A percentile compares a stretch with the other conserved stretches of the same genome.
Conservation (phyloP, 2,888 invertebrate species). For the Tuta absoluta region DNA sequence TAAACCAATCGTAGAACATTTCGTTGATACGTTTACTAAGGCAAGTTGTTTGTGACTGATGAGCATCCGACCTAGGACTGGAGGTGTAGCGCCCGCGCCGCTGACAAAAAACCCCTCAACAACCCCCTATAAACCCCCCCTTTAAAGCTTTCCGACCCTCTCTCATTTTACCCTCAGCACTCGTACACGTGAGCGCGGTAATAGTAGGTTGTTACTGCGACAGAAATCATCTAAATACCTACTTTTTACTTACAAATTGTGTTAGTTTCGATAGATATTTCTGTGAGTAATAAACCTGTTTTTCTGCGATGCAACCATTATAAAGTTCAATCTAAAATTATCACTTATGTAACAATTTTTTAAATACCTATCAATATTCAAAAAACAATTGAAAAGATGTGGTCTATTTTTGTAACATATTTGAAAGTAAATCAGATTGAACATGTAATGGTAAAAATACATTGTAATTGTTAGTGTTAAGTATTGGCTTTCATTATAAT, state of each 20-base stretch:
- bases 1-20: slow-evolving; percentile 71
- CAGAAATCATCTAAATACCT: not conserved
- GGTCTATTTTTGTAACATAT: not conserved
- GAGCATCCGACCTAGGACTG: slow-evolving; percentile 42
- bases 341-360: not conserved
- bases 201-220: not conserved
- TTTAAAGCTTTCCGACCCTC: slow-evolving; percentile 36
- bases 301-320: not conserved
- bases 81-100: slow-evolving; percentile 29
- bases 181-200: slow-evolving; percentile 2
- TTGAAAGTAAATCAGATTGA: not conserved
- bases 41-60: slow-evolving; percentile 73
- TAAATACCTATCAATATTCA: not conserved
- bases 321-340: not conserved
- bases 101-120: slow-evolving; percentile 30
- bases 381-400: too few relatives aligned
- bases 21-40: slow-evolving; percentile 77
- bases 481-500: slow-evolving; percentile 12
- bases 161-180: slow-evolving; percentile 31
- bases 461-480: slow-evolving; percentile 9
- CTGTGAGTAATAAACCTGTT: slow-evolving; percentile 9
- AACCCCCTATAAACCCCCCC: slow-evolving; percentile 45
- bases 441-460: slow-evolving; percentile 4
- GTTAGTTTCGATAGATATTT: not conserved
- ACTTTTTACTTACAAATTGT: not conserved